phyloP scores from a whole-genome alignment of 2,113 vertebrate genomes.

The Rhineura floridana region DNA sequence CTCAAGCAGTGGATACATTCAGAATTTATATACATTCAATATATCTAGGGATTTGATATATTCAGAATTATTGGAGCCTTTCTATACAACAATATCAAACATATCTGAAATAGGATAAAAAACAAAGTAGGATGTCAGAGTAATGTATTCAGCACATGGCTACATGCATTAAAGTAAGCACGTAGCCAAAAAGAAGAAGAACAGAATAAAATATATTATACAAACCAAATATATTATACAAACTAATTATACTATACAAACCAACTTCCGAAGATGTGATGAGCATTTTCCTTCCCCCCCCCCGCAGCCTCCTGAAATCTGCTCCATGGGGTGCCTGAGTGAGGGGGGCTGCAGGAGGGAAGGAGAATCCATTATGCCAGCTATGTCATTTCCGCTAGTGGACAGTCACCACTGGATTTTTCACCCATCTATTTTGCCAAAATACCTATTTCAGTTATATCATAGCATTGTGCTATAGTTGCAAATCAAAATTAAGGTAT shows the following conservation, averaged over 20 bases:
- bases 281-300: too few relatives aligned
- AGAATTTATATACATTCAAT: background rate
- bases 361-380: too few relatives aligned
- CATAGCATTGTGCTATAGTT: conserved; percentile 48
- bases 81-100: conserved; percentile 28
- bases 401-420: too few relatives aligned
- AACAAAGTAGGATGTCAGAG: conserved; percentile 22
- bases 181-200: conserved; percentile 5
- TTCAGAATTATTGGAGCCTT: conserved; percentile 16
- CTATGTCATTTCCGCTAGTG: too few relatives aligned
- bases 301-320: too few relatives aligned
- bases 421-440: conserved; percentile 36
- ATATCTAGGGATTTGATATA: background rate
- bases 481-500: conserved; percentile 50
- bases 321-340: too few relatives aligned
- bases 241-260: too few relatives aligned
- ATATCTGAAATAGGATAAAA: conserved; percentile 36
- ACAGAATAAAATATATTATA: conserved; percentile 4
- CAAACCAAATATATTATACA: too few relatives aligned
- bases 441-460: conserved; percentile 38
- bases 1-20: background rate
- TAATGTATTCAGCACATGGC: conserved; percentile 12
- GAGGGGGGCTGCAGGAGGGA: too few relatives aligned
- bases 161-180: conserved; percentile 40
- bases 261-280: too few relatives aligned